A percentile compares a stretch with the other conserved stretches of the same genome.
phyloP scores from a whole-genome alignment of 2,888 invertebrate genomes.

The Lasioglossum morio region DNA sequence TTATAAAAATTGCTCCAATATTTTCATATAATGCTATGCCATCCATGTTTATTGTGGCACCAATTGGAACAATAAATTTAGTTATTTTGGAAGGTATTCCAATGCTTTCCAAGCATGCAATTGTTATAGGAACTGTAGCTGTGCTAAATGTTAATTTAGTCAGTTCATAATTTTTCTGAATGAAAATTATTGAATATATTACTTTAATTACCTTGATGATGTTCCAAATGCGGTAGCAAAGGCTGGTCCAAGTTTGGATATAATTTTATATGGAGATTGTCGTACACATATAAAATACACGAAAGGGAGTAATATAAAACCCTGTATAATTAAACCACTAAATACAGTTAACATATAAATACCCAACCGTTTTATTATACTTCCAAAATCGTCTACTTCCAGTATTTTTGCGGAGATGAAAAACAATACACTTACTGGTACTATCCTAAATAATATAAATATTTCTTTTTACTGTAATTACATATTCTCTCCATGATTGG shows the following conservation, averaged over 20 bases:
- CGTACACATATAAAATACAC: slow-evolving; percentile 93
- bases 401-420: slow-evolving; percentile 95
- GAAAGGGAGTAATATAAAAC: slow-evolving; percentile 94
- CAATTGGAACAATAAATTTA: slow-evolving; percentile 98
- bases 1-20: slow-evolving; percentile 98
- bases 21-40: slow-evolving; percentile 99
- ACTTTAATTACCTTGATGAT: slow-evolving; percentile 88
- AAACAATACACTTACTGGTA: slow-evolving; percentile 95
- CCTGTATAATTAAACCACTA: slow-evolving; percentile 94
- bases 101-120: slow-evolving; percentile 96
- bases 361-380: slow-evolving; percentile 94
- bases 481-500: neutral
- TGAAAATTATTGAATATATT: neutral
- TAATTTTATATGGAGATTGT: slow-evolving; percentile 92
- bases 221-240: slow-evolving; percentile 98
- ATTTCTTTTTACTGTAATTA: neutral
- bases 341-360: slow-evolving; percentile 96
- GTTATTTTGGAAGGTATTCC: slow-evolving; percentile 96
- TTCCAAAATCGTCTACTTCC: slow-evolving; percentile 93
- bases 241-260: slow-evolving; percentile 94
- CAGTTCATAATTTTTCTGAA: neutral
- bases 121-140: slow-evolving; percentile 98
- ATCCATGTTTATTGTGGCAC: slow-evolving; percentile 99
- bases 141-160: slow-evolving; percentile 86
- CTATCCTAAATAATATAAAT: slow-evolving; percentile 87